These are phyloP conservation scores for Sericinus montela DNA, from an alignment of 2,888 invertebrate genomes.

Conservation along the genomic window DNA sequence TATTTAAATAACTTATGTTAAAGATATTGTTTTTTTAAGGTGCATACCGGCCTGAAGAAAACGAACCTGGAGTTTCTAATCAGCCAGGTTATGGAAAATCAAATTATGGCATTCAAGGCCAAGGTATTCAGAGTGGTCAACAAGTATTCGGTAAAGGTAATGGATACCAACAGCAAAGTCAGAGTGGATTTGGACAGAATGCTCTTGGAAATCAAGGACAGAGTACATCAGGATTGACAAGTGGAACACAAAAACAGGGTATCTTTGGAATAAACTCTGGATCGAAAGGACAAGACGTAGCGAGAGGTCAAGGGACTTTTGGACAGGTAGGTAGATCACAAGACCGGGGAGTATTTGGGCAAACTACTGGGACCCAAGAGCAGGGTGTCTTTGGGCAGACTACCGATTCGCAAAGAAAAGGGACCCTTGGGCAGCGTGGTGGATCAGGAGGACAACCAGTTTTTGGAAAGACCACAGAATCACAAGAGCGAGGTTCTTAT, in stretches of 20 bases:
- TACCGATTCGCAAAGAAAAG: conserved; percentile 15
- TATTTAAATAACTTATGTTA: too few species aligned
- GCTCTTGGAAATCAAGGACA: conserved; percentile 7
- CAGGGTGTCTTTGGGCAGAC: conserved; percentile 13
- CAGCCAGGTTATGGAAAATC: conserved; percentile 17
- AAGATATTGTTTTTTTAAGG: conserved; percentile 39
- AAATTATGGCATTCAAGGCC: conserved; percentile 14
- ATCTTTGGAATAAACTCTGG: not conserved
- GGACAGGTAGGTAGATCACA: conserved; percentile 6
- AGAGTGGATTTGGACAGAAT: conserved; percentile 2
- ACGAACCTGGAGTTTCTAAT: conserved; percentile 20
- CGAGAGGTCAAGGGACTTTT: not conserved
- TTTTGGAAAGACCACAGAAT: not conserved
- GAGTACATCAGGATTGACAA: not conserved
- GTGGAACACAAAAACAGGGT: not conserved
- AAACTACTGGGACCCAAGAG: conserved; percentile 17
- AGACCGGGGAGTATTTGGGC: conserved; percentile 9
- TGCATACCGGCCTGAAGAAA: conserved; percentile 63
- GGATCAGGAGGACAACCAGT: not conserved
- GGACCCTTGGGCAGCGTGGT: not conserved
- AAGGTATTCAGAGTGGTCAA: not conserved
- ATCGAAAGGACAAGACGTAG: not conserved
- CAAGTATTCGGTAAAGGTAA: not conserved
- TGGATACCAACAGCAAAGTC: conserved; percentile 2
- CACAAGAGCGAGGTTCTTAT: conserved; percentile 1